Evolutionary conservation across 2,797 vertebrate species (phyloP).

Genomic region (Cirrhinus mrigala): DNA sequence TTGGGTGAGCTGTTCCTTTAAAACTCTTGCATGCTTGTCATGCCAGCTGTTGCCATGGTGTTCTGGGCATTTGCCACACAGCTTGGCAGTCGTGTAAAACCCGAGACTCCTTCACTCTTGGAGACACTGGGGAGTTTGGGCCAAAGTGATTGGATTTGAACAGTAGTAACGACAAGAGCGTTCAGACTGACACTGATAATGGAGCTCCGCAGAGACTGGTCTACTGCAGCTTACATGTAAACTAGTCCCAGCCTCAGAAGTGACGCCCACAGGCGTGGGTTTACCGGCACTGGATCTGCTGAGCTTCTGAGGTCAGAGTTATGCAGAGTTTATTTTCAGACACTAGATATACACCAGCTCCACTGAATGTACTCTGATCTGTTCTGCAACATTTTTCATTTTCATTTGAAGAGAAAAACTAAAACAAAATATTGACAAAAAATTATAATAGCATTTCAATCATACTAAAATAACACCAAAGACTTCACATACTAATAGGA

Average conservation of each 20-base stretch:
- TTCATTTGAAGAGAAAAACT: background rate
- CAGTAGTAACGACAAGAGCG: background rate
- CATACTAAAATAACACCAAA: background rate
- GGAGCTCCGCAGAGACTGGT: background rate
- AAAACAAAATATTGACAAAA: background rate
- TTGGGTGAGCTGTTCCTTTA: constrained; percentile 7
- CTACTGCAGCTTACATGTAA: background rate
- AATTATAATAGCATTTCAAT: background rate
- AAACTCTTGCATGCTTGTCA: constrained; percentile 1
- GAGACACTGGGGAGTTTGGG: background rate
- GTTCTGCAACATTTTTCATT: background rate
- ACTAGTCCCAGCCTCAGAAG: background rate
- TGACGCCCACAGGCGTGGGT: background rate
- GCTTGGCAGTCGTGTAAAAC: constrained; percentile 37
- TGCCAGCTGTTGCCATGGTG: constrained; percentile 38
- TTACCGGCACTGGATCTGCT: background rate
- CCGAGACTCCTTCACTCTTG: background rate
- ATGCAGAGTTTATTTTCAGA: background rate
- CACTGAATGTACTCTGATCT: background rate
- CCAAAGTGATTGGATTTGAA: background rate
- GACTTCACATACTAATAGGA: background rate
- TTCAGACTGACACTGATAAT: background rate
- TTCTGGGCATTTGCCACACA: constrained; percentile 5
- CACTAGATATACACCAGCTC: background rate
- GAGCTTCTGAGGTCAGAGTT: background rate